These are phyloP conservation scores for Corticium candelabrum DNA, from an alignment of 37 sponge, comb jelly and placozoan species.

Conservation along the genomic window DNA sequence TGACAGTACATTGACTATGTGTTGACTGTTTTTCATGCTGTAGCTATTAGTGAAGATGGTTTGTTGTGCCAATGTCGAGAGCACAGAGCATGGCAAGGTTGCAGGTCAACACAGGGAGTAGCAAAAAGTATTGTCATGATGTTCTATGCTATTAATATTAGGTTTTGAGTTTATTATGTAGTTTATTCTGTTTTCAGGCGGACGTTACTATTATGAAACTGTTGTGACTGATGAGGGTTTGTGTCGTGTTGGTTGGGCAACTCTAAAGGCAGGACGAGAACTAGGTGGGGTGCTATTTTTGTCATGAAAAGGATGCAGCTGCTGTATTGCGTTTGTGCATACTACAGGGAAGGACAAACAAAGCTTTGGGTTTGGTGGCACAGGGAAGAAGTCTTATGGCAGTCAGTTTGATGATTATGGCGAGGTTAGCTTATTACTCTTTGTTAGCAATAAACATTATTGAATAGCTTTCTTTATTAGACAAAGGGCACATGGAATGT, in stretches of 20 bases:
- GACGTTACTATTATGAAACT: conserved; percentile 80
- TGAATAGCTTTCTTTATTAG: conserved; percentile 7
- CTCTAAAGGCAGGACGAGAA: conserved; percentile 50
- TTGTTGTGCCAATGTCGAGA: conserved; percentile 83
- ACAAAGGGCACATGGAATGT: too few species aligned
- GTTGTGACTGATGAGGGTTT: conserved; percentile 92
- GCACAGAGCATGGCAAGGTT: conserved; percentile 68
- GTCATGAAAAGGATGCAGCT: too few species aligned
- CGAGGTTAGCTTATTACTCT: conserved; percentile 29
- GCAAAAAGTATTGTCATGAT: conserved; percentile 14
- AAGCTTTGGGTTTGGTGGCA: conserved; percentile 96
- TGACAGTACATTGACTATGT: too few species aligned
- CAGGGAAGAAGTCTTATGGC: conserved; percentile 78
- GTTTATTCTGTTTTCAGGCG: conserved; percentile 13
- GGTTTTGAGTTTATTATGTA: conserved; percentile 2
- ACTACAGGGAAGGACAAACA: conserved; percentile 58
- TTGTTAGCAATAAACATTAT: background rate
- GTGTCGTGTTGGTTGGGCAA: conserved; percentile 90
- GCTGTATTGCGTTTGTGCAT: too few species aligned
- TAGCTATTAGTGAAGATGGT: conserved; percentile 79
- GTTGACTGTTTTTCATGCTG: background rate
- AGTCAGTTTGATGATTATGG: conserved; percentile 92
- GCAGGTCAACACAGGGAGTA: conserved; percentile 55
- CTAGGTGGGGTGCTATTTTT: conserved; percentile 39
- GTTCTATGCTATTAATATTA: background rate